A percentile compares a stretch with the other conserved stretches of the same genome.
Evolutionary conservation across 1,140 invertebrate genomes (phyloP).

Genomic region (Conopomorpha cramerella): DNA sequence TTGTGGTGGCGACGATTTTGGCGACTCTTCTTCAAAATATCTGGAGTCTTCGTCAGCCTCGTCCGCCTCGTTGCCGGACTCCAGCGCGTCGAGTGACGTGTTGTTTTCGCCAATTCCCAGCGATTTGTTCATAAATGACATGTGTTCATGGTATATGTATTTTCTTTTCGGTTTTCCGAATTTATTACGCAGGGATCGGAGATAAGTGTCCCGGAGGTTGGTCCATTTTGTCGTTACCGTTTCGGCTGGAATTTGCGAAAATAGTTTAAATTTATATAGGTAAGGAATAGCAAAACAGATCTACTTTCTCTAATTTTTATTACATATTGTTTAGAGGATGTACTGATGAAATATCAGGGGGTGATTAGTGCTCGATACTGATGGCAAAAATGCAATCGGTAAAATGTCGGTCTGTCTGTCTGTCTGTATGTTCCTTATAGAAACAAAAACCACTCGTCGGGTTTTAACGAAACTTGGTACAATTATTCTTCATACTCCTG

Average conservation of each 20-base stretch:
- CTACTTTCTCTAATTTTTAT: no score
- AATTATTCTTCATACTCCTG: no score
- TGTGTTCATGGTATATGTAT: slow-evolving; percentile 31
- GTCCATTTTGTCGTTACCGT: slow-evolving; percentile 37
- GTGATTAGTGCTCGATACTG: not conserved
- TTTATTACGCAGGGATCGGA: slow-evolving; percentile 29
- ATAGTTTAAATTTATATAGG: not conserved
- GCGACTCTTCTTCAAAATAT: slow-evolving; percentile 3
- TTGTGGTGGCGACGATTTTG: slow-evolving; percentile 12
- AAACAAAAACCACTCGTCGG: no score
- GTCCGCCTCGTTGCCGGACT: not conserved
- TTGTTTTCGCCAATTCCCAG: no score
- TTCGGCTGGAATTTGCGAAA: slow-evolving; percentile 23
- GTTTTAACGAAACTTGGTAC: no score
- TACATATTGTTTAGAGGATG: no score
- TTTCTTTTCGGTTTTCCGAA: slow-evolving; percentile 26
- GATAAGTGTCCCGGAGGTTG: slow-evolving; percentile 39
- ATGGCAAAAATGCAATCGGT: not conserved
- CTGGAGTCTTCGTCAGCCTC: not conserved
- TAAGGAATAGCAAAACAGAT: no score
- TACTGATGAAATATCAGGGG: no score
- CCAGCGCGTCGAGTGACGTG: not conserved
- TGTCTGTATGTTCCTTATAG: no score
- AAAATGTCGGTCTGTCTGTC: no score
- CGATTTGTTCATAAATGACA: slow-evolving; percentile 33